phyloP scores from a whole-genome alignment of 2,888 invertebrate genomes.

The Synanthedon andrenaeformis region DNA sequence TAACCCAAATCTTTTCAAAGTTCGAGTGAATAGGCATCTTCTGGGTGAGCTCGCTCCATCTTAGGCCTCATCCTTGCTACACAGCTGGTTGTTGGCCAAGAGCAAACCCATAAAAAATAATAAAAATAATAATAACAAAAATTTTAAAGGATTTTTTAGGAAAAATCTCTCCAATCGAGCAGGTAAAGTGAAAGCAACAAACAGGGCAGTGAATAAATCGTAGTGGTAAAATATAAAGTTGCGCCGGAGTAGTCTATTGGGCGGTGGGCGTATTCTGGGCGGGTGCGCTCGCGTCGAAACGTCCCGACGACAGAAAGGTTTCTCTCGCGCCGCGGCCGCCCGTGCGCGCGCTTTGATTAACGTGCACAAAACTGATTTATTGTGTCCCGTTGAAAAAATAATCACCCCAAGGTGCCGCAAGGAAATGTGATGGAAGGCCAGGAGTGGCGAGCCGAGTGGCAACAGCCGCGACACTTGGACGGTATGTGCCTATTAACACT shows the following conservation, averaged over 20 bases:
- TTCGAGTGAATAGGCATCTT: too few species aligned
- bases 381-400: slow-evolving; percentile 67
- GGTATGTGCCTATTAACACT: slow-evolving; percentile 38
- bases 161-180: too few species aligned
- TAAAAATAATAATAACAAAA: too few species aligned
- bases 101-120: too few species aligned
- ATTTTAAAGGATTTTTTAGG: too few species aligned
- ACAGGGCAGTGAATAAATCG: background rate
- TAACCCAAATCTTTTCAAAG: too few species aligned
- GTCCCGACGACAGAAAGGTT: slow-evolving; percentile 84
- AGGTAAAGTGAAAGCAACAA: too few species aligned
- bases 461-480: slow-evolving; percentile 48
- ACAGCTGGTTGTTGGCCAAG: too few species aligned
- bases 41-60: too few species aligned
- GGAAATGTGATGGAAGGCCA: slow-evolving; percentile 67
- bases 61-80: too few species aligned
- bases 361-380: slow-evolving; percentile 65
- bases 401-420: slow-evolving; percentile 31
- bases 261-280: slow-evolving; percentile 51
- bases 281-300: slow-evolving; percentile 74
- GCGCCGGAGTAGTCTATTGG: slow-evolving; percentile 25
- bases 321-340: slow-evolving; percentile 57
- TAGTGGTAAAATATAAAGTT: slow-evolving; percentile 26
- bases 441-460: slow-evolving; percentile 64
- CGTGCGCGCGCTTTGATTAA: slow-evolving; percentile 50